Evolutionary conservation across 1,140 invertebrate species (phyloP), one percentile per base, ranked within the genome.

Genomic region (Rhyacophila brunnea): DNA sequence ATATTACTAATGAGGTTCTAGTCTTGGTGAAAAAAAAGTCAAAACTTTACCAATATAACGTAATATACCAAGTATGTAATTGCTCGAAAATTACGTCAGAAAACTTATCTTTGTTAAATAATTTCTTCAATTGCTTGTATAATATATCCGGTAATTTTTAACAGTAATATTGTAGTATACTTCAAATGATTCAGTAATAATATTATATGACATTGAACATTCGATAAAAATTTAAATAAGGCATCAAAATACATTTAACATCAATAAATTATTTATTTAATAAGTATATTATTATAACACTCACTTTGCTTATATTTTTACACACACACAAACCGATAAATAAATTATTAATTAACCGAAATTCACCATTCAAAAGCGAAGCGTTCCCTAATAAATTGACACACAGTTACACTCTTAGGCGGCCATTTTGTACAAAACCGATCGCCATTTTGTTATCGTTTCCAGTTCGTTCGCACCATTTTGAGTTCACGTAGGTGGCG

Each of bases 401-500:
- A 54, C 43, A 54, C 52, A 23, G 23, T 54, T 54, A 19, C 38
- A 36, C 48, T 35, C 36, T 32, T 32, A 50, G 48, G 15, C 48
- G 32, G 48, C 48, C 48, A 50, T 50, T 50, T 40, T 40, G 15
- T 40, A 13, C 5, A 13, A 17, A n/a, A 17, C 47, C 20, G 28
- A 14, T n/a, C 36, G 50, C 36, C 35, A 57, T 57, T 20, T 48
- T 57, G 42, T 36, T 15, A 11, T 35, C 32, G 23, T 43, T 23
- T 34, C 50, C 15, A 28, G 23, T 10, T 17, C 44, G 3, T 14
- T 18, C 6, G 32, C 18, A 15, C 28, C 10, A 17, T 10, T 36
- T n/a, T n/a, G 9, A 23, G 38, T 58, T 63, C 60, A 63, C 60
- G 60, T 42, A 11, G 55, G 49, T 13, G 60, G 38, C 14, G 14